Conservation (phyloP, 2,888 invertebrate species). For the Aphodius sticticus region DNA sequence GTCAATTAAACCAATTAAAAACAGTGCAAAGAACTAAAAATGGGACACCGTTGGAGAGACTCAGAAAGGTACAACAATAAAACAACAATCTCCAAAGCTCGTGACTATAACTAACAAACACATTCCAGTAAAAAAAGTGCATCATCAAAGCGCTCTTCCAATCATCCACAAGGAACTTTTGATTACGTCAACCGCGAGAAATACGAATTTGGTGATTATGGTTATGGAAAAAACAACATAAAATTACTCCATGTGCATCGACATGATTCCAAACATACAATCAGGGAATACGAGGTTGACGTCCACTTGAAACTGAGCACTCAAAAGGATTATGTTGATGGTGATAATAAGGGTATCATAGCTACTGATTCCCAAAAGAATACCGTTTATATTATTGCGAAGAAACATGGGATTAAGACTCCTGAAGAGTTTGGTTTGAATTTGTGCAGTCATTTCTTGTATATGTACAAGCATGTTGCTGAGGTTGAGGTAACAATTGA, state of each 20-base stretch:
- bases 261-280: constrained; percentile 71
- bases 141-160: not conserved
- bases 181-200: constrained; percentile 46
- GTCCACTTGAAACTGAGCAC: constrained; percentile 75
- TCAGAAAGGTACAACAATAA: not conserved
- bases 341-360: constrained; percentile 79
- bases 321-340: constrained; percentile 74
- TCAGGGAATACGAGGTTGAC: constrained; percentile 79
- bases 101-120: too few species aligned
- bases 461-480: constrained; percentile 77
- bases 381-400: constrained; percentile 80
- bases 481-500: constrained; percentile 74
- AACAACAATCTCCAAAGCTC: too few species aligned
- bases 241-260: constrained; percentile 76
- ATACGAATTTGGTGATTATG: constrained; percentile 70
- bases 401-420: constrained; percentile 77
- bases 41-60: not conserved
- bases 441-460: constrained; percentile 77
- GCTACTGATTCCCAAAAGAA: constrained; percentile 87
- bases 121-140: too few species aligned
- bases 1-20: not conserved
- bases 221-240: constrained; percentile 78
- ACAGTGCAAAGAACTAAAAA: not conserved
- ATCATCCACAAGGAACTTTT: constrained; percentile 21
- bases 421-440: constrained; percentile 80